Base-by-base conservation (phyloP, 2,888 invertebrate species). In the Drosophila paramelanica region DNA sequence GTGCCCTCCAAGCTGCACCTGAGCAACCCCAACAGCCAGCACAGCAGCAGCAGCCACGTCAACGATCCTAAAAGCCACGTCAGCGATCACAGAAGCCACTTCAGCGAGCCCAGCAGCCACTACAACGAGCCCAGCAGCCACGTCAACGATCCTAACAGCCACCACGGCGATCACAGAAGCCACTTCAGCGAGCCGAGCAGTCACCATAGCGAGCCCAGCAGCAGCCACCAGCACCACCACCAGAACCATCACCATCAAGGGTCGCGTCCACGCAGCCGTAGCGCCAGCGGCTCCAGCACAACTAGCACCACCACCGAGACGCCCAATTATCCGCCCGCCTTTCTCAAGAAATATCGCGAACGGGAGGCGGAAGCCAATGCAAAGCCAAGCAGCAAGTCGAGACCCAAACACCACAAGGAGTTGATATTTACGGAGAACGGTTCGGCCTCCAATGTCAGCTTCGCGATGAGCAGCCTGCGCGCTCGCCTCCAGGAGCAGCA, bases 251-350 rank as follows among this genome's bases (percentile, higher is more conserved):
- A 31, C 1, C 8, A n/a, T 38, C 46, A 60, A 36, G 11, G 50
- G 0, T 14, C 57, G 0, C 79, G 79, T 13, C 47, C 75, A 1
- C 76, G 73, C 6, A 64, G 41, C 51, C 72, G 76, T 14, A 47
- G 36, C 52, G 50, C 13, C 41, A 53, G 11, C 47, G 52, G 14
- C 64, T 57, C 25, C 14, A 53, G 38, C 38, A 60, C 45, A 13
- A 66, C 25, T 7, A 69, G 51, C 14, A 80, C 67, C 11, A 90
- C 89, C 20, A 89, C 90, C 2, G 91, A 91, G 42, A 59, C 76
- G 4, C 91, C 91, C 7, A 91, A 91, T 51, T 91, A 91, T 78
- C 92, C 91, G 0, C 73, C 88, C 0, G 65, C 78, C 7, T 92
- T 89, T 62, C 69, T 92, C 0, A 85, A 89, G 57, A 88, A 79